Conservation (phyloP, 2,888 invertebrate genomes). For the Bombylius discolor region DNA sequence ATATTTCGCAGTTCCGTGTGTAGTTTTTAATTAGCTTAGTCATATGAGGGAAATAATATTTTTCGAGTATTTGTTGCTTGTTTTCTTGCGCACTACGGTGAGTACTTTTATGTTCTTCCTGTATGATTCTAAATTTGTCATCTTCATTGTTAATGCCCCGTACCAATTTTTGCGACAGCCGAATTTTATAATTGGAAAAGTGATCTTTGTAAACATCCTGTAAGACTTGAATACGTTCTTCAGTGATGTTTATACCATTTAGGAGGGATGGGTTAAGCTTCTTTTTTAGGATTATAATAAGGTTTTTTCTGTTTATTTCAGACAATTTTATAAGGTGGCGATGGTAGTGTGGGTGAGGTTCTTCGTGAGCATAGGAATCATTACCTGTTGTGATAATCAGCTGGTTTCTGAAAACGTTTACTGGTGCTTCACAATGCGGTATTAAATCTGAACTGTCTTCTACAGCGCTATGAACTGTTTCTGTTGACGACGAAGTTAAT, state of each 20-base stretch:
- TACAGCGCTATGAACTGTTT: conserved; percentile 13
- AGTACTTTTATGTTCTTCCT: conserved; percentile 1
- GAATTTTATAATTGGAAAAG: background rate
- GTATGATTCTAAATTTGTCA: background rate
- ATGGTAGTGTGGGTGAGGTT: background rate
- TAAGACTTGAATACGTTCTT: background rate
- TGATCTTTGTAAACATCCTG: background rate
- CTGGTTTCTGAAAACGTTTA: background rate
- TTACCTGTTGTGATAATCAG: background rate
- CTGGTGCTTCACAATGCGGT: background rate
- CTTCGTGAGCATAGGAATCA: background rate
- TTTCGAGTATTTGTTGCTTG: background rate
- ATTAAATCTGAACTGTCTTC: conserved; percentile 6
- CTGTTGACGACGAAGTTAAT: background rate
- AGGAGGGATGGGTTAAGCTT: background rate
- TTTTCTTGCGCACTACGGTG: background rate
- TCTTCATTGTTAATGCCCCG: background rate
- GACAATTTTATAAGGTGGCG: background rate
- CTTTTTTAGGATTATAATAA: background rate
- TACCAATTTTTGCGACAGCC: background rate
- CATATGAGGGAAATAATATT: conserved; percentile 2
- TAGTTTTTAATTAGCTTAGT: background rate
- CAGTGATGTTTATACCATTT: conserved; percentile 1
- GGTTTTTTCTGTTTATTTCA: background rate
- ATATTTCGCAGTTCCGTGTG: background rate